phyloP scores from a whole-genome alignment of 2,797 vertebrate species.

The Babyrousa celebensis region DNA sequence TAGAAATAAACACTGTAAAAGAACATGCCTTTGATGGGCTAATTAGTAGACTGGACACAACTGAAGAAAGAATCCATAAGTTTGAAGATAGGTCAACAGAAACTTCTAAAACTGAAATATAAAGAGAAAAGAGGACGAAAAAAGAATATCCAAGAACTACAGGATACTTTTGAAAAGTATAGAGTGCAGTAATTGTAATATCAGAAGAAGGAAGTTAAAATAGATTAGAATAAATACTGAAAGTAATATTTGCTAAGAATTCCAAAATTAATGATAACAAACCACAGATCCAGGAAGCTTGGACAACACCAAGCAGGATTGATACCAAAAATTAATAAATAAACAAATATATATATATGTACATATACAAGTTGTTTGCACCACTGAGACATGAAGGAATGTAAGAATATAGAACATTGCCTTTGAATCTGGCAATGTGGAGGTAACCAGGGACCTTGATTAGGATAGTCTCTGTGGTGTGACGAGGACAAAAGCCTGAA shows the following conservation, averaged over 20 bases:
- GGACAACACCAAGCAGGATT: not conserved
- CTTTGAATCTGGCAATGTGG: not conserved
- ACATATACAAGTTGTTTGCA: not conserved
- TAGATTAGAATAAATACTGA: not conserved
- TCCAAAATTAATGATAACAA: slow-evolving; percentile 17
- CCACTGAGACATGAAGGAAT: not conserved
- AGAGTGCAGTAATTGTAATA: not conserved
- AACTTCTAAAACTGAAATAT: not conserved
- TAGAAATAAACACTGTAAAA: not conserved
- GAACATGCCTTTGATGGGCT: not conserved
- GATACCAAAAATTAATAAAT: not conserved
- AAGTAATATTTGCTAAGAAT: not conserved
- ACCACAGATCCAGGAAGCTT: not conserved
- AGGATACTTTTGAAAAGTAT: slow-evolving; percentile 11
- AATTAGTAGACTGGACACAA: not conserved
- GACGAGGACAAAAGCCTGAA: not conserved
- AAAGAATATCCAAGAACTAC: not conserved
- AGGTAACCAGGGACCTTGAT: not conserved
- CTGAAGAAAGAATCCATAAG: slow-evolving; percentile 5
- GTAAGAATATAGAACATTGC: not conserved
- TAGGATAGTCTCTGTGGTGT: not conserved
- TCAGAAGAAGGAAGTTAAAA: not conserved
- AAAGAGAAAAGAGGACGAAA: slow-evolving; percentile 11
- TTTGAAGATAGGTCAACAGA: not conserved
- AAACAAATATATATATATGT: not conserved